These are phyloP conservation scores for Xylophagus ater DNA, from an alignment of 2,888 invertebrate genomes.

Conservation along the genomic window DNA sequence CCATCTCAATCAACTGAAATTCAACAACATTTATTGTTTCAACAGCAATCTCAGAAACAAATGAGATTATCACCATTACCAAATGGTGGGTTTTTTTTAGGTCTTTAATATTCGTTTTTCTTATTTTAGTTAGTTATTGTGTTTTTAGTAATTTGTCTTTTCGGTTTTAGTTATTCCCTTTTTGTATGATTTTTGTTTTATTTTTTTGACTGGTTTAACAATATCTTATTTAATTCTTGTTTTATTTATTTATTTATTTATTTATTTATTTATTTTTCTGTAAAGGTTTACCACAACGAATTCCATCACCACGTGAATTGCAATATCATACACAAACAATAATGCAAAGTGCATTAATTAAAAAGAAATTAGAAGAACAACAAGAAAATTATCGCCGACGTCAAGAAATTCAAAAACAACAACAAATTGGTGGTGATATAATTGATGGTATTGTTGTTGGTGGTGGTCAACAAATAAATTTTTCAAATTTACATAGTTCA, in stretches of 20 bases:
- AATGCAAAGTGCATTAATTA: constrained; percentile 75
- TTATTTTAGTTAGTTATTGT: too few relatives aligned
- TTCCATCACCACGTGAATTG: constrained; percentile 74
- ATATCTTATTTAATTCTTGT: neutral
- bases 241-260: neutral
- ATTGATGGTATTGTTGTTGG: too few relatives aligned
- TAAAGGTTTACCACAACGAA: constrained; percentile 52
- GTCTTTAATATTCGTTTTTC: constrained; percentile 7
- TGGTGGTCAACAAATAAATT: neutral
- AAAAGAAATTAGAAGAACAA: constrained; percentile 82
- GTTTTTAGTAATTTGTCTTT: too few relatives aligned
- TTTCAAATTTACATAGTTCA: constrained; percentile 11
- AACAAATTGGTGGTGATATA: constrained; percentile 14
- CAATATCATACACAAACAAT: constrained; percentile 77
- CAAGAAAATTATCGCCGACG: constrained; percentile 72
- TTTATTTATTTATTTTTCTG: neutral
- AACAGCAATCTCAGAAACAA: constrained; percentile 39
- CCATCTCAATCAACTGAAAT: constrained; percentile 4
- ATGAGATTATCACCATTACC: constrained; percentile 52
- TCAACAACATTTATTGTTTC: constrained; percentile 13
- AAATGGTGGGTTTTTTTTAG: constrained; percentile 40
- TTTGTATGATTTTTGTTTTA: constrained; percentile 12
- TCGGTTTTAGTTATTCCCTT: neutral
- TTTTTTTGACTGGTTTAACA: too few relatives aligned
- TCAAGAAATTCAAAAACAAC: constrained; percentile 46